Evolutionary conservation across 2,797 vertebrate genomes (phyloP), one percentile per base, ranked within the genome.

Genomic region (Silurus lanzhouensis): DNA sequence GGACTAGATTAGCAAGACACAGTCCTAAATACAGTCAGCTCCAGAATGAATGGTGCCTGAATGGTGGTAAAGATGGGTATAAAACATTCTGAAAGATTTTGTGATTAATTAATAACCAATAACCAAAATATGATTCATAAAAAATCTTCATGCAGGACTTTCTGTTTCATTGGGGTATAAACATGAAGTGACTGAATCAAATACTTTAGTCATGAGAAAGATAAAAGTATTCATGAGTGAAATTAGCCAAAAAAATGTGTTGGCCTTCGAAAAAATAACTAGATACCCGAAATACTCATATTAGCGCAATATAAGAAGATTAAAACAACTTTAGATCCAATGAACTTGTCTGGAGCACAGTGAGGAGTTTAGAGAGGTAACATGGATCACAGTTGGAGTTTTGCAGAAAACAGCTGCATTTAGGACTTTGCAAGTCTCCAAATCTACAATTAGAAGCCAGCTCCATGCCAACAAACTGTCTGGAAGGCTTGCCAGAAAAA

Each of bases 1-100:
- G 31, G 63, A 77, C n/a, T 61, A 74, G 55, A 67, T 68, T 60
- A 48, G 38, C 19, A 67, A 46, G 2, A 77, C 48, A 86, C 81
- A 88, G 72, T 74, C 66, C 72, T 44, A 88, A 22, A 85, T 81
- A 80, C n/a, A 27, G 58, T 78, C 76, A 61, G 15, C 61, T 67
- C 63, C 63, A 67, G 63, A 67, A 67, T 31, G 5, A 55, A 31
- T 81, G 79, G 17, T 81, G 46, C 63, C 63, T 55, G 38, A 2
- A 38, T 38, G 38, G 52, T 67, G 46, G 25, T 55, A 67, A 81
- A 81, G 6, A 67, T 81, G 46, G n/a, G 60, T 67, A 66, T 66
- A 27, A 52, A 81, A 19, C 8, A 15, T 81, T 66, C 12, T 66
- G n/a, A 48, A 38, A 22, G 12, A 22, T 60, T 44, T 61, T 78